These are phyloP conservation scores for Mythimna loreyi DNA, from an alignment of 2,888 invertebrate genomes.

Conservation along the genomic window DNA sequence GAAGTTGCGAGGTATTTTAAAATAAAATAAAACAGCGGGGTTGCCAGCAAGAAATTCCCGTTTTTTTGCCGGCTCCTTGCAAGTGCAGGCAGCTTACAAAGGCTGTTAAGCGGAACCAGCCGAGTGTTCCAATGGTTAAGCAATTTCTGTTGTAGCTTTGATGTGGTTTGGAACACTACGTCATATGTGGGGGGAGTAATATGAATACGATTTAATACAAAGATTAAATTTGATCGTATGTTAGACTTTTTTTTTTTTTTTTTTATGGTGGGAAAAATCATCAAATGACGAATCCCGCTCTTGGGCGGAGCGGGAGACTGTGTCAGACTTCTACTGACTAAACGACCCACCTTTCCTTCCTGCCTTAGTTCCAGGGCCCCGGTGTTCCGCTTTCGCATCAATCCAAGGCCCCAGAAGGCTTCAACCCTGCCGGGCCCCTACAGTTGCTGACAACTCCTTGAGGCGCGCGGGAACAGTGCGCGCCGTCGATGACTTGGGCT, in stretches of 20 bases:
- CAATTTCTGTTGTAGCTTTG: constrained; percentile 48
- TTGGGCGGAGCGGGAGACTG: too few species aligned
- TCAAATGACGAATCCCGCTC: too few species aligned
- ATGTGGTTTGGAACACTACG: constrained; percentile 32
- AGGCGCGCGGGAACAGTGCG: too few species aligned
- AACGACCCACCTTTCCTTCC: too few species aligned
- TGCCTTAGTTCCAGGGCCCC: too few species aligned
- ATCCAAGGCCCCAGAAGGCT: too few species aligned
- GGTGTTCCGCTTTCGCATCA: too few species aligned
- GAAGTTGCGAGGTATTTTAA: constrained; percentile 40
- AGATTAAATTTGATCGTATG: constrained; percentile 1
- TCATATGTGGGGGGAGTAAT: background rate
- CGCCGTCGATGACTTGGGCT: too few species aligned
- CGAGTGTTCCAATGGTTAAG: constrained; percentile 44
- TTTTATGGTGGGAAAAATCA: too few species aligned
- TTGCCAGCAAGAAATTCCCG: constrained; percentile 24
- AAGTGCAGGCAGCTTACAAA: constrained; percentile 45
- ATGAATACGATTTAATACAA: background rate
- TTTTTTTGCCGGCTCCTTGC: constrained; percentile 33
- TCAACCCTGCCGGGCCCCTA: too few species aligned
- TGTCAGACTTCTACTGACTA: too few species aligned
- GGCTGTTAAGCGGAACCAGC: constrained; percentile 30
- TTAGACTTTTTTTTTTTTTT: background rate
- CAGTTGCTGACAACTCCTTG: too few species aligned
- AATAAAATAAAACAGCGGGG: constrained; percentile 36